Percentiles rank a stretch among this genome's conserved stretches.
phyloP scores from a whole-genome alignment of 2,113 vertebrate species.

The Apaloderma vittatum region DNA sequence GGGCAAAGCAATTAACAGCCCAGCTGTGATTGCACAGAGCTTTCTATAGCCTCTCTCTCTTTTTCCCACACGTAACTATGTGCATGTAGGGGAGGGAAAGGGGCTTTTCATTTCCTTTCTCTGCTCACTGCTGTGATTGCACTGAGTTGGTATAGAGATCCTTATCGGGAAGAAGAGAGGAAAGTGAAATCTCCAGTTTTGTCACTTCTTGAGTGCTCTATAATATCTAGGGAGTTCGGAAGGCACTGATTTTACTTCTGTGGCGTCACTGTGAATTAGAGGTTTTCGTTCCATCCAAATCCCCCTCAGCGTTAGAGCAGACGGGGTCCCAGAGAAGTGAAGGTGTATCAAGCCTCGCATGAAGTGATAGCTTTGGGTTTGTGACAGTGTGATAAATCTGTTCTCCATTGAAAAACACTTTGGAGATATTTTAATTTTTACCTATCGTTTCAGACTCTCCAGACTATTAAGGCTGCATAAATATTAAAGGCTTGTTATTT shows the following conservation, averaged over 20 bases:
- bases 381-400: background rate
- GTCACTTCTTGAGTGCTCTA: background rate
- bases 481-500: conserved; percentile 64
- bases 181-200: conserved; percentile 10
- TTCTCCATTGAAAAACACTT: background rate
- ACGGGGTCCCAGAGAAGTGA: background rate
- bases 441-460: background rate
- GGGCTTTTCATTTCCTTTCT: background rate
- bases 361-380: background rate
- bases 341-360: background rate
- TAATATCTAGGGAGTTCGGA: background rate
- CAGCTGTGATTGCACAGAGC: conserved; percentile 36
- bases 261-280: background rate
- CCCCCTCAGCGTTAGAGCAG: background rate
- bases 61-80: background rate
- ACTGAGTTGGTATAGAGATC: background rate
- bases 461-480: conserved; percentile 42
- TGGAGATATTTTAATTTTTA: conserved; percentile 1
- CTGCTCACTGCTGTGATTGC: background rate
- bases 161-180: background rate
- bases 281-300: background rate
- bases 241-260: background rate
- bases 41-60: background rate
- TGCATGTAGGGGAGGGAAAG: background rate
- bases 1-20: conserved; percentile 18